Conservation (phyloP, 2,113 vertebrate genomes). For the Parotia lawesii region DNA sequence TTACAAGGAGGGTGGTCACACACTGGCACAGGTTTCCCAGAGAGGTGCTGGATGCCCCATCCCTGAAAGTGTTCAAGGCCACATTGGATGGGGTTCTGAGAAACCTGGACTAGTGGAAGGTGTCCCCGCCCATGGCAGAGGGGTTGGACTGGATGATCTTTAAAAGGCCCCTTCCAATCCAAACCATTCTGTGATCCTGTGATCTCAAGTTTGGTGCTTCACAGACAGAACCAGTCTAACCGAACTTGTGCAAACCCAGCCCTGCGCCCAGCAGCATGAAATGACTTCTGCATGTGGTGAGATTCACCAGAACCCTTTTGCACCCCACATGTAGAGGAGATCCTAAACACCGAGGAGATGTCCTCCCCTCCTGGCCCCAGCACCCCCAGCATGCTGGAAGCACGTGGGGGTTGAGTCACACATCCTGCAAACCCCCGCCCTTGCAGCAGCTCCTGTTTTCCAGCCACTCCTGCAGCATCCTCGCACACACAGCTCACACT, state of each 20-base stretch:
- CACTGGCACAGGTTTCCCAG: background rate
- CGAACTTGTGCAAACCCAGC: background rate
- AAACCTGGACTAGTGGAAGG: background rate
- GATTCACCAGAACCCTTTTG: background rate
- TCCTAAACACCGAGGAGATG: background rate
- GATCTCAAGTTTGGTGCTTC: background rate
- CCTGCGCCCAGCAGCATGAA: accelerated
- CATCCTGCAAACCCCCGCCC: background rate
- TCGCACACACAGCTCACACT: accelerated
- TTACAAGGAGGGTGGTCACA: background rate
- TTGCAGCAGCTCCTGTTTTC: background rate
- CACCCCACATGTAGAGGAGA: accelerated
- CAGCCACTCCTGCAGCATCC: background rate
- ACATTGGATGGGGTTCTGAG: background rate
- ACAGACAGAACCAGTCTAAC: background rate
- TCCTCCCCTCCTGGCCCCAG: background rate
- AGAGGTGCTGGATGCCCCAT: background rate
- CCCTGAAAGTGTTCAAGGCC: background rate
- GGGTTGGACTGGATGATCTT: background rate
- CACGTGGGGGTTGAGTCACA: background rate
- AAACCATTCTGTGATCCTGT: background rate
- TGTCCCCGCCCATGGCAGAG: background rate
- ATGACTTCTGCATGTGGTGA: accelerated
- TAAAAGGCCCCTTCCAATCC: background rate
- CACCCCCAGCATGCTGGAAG: background rate